Base-by-base conservation (phyloP, 2,888 invertebrate genomes). In the Cephus pulcher region DNA sequence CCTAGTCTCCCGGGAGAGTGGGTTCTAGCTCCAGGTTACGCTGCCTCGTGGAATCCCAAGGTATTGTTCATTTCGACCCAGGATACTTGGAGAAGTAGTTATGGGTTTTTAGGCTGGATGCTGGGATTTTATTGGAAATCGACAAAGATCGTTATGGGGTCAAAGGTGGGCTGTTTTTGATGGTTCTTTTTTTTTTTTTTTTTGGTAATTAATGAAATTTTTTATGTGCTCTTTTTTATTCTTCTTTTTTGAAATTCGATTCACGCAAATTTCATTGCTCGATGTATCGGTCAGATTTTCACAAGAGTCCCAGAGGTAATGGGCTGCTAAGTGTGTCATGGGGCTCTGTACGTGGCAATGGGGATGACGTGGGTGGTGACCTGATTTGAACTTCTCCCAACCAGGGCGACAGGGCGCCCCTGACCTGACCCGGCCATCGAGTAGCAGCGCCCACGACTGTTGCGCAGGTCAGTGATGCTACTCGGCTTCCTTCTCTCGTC, bases 381-480 rank as follows among this genome's bases (percentile, higher is more conserved):
- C 85, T 82, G 84, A 83, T 86, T 86, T 85, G 84, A 86, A 85
- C 85, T 85, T 81, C 80, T 82, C 80, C 80, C 80, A 78, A 75
- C 80, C 74, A 35, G 81, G 84, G 56, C 56, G 56, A 56, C 56
- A 23, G 56, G 56, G 56, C 85, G 88, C 84, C 89, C 87, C 86
- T 89, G 89, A 88, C 88, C 88, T 83, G 88, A 82, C 85, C 82
- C 84, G 82, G 80, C 80, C 82, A 34, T 71, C 71, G 75, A 34
- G 34, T 70, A 70, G 70, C 80, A 79, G 84, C 83, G 81, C 84
- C 80, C 84, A 83, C 86, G 84, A 82, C 84, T 84, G 84, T 85
- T 86, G 88, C 87, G 87, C 87, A 86, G 89, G 88, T 89, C 88
- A 89, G 86, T 85, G 84, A 79, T 32, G 40, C 34, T 35, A 35